A percentile compares a stretch with the other conserved stretches of the same genome.
Evolutionary conservation across 92 coral and sea anemone genomes (phyloP).

Genomic region (Epizoanthus ramosus): DNA sequence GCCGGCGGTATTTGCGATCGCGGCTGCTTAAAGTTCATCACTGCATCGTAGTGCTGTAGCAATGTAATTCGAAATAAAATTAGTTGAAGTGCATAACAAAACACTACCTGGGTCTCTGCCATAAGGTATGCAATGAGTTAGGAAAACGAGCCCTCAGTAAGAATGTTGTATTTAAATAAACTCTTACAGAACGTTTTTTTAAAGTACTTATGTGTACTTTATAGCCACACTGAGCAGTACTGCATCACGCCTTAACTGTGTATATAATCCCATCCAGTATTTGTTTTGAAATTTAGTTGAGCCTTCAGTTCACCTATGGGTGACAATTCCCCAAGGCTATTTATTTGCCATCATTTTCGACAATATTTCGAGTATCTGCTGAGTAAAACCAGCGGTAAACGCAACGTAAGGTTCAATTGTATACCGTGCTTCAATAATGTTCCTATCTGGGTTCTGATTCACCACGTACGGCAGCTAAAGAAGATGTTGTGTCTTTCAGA

Average conservation of each 20-base stretch:
- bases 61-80: background rate
- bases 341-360: background rate
- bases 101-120: background rate
- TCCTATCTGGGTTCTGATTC: background rate
- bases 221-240: too few species aligned
- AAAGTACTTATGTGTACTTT: too few species aligned
- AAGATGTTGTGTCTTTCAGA: background rate
- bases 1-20: background rate
- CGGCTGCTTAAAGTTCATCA: constrained; percentile 23
- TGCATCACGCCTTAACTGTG: too few species aligned
- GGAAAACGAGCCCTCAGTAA: too few species aligned
- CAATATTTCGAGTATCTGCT: background rate
- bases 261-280: too few species aligned
- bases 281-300: background rate
- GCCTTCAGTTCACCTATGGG: background rate
- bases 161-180: too few species aligned
- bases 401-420: background rate
- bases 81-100: constrained; percentile 1
- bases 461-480: background rate
- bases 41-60: constrained; percentile 12
- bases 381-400: background rate
- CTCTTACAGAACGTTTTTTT: too few species aligned
- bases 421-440: background rate
- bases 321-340: constrained; percentile 28
- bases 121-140: background rate